A percentile compares a stretch with the other conserved stretches of the same genome.
Conservation (phyloP, 2,113 vertebrate species). For the Poecilia latipinna region DNA sequence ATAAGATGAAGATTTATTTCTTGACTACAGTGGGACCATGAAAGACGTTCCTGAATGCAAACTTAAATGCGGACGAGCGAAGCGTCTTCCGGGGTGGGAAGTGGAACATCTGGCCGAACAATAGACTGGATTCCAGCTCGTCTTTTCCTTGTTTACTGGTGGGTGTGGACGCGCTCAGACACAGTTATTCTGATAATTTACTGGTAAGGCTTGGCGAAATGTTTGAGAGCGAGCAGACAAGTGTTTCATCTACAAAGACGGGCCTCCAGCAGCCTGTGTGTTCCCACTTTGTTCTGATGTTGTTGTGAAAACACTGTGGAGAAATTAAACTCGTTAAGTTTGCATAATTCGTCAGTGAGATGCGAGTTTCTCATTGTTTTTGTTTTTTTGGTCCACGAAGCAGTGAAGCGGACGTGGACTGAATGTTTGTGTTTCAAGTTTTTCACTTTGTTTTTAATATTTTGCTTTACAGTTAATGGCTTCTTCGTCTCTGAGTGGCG, state of each 20-base stretch:
- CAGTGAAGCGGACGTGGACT: neutral
- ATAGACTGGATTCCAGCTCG: slow-evolving; percentile 34
- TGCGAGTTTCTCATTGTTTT: slow-evolving; percentile 31
- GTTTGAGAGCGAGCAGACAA: slow-evolving; percentile 59
- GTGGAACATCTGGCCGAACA: slow-evolving; percentile 54
- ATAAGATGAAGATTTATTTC: neutral
- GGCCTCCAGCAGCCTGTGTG: slow-evolving; percentile 45
- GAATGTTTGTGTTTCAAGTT: neutral
- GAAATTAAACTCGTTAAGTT: slow-evolving; percentile 61
- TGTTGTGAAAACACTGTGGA: slow-evolving; percentile 41
- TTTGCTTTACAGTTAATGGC: too few relatives aligned
- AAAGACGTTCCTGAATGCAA: slow-evolving; percentile 2
- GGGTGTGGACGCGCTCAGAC: slow-evolving; percentile 21
- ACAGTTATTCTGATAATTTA: slow-evolving; percentile 62
- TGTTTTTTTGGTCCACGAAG: neutral
- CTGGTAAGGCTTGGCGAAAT: slow-evolving; percentile 45
- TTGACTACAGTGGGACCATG: neutral
- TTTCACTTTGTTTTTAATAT: too few relatives aligned
- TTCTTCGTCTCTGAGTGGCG: too few relatives aligned
- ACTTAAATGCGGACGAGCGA: neutral
- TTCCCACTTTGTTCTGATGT: slow-evolving; percentile 17
- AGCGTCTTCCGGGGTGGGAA: slow-evolving; percentile 28
- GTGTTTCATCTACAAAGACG: slow-evolving; percentile 60
- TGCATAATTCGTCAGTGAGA: slow-evolving; percentile 19
- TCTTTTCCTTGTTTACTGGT: slow-evolving; percentile 55